Base-by-base conservation (phyloP, 2,113 vertebrate species). In the Strix aluco region DNA sequence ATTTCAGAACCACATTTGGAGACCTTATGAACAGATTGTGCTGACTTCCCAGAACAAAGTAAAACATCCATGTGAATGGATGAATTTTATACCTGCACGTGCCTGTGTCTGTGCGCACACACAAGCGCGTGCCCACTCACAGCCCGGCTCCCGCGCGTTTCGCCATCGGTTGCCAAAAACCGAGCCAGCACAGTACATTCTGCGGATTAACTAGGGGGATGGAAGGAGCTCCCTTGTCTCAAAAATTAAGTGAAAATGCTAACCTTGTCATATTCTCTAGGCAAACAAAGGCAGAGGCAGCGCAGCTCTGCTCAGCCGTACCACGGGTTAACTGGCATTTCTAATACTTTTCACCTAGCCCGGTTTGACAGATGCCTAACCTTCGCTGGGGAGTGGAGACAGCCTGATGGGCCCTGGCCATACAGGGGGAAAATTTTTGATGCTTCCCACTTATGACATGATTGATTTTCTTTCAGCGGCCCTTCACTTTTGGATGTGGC, bases 401-500 rank as follows among this genome's bases (percentile, higher is more conserved):
- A 98, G 98, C 97, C 98, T 98, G 98, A 98, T 98, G 98, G 98
- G 98, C 96, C 97, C 98, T 96, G 97, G 98, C 98, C 97, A 97
- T 98, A 98, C 97, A 97, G 97, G 96, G 97, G 96, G 97, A 97
- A 98, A 97, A 97, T 92, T 98, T 98, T 98, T 98, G 98, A 98
- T 98, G 98, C 98, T 98, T 99, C 98, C 98, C 98, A 98, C 98
- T 99, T 99, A 99, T 99, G 98, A 98, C 98, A 98, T 98, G 98
- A 99, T 99, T 98, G 98, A 99, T 99, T 99, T 99, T 98, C 99
- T 99, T 98, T 99, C 99, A 99, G 98, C 98, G 95, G 98, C 98
- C 98, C 98, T 98, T 98, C 98, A 98, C 98, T 98, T 98, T 97
- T 96, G 98, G 98, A 98, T 95, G 98, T 98, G 98, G 98, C 91